phyloP scores from a whole-genome alignment of 2,888 invertebrate species.

The Microctonus aethiopoides region DNA sequence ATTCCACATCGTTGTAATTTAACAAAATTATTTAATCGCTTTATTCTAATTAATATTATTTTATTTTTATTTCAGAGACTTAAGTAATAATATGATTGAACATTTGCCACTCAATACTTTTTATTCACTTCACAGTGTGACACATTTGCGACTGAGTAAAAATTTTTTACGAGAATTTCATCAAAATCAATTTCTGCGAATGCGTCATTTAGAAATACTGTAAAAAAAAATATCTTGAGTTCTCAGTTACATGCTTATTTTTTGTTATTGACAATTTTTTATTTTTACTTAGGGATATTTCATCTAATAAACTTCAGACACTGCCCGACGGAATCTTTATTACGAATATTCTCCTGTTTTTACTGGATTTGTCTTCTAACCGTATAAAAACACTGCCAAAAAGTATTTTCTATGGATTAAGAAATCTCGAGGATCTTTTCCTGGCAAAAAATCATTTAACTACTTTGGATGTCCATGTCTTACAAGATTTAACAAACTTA shows the following conservation, averaged over 20 bases:
- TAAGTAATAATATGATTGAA: conserved; percentile 60
- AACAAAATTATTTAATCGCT: background rate
- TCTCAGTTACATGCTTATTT: no score
- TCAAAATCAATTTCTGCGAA: conserved; percentile 55
- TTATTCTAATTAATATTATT: no score
- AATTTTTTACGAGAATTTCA: conserved; percentile 59
- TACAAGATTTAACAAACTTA: conserved; percentile 71
- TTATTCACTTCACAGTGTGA: conserved; percentile 55
- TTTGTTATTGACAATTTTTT: background rate
- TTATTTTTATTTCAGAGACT: conserved; percentile 55
- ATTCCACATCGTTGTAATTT: background rate
- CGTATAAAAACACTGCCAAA: conserved; percentile 75
- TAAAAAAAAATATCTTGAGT: conserved; percentile 45
- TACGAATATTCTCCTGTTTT: conserved; percentile 60
- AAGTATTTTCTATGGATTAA: conserved; percentile 71
- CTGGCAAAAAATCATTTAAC: conserved; percentile 75
- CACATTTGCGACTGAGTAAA: conserved; percentile 57
- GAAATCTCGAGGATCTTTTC: conserved; percentile 76
- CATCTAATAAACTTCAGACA: conserved; percentile 74
- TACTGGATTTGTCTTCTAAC: conserved; percentile 81
- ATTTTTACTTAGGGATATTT: conserved; percentile 68
- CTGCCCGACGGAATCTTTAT: conserved; percentile 73
- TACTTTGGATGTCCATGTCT: conserved; percentile 71
- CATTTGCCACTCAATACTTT: conserved; percentile 61
- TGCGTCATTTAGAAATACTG: conserved; percentile 60